Base-by-base conservation (phyloP, 2,113 vertebrate species). In the Microtus oregoni region DNA sequence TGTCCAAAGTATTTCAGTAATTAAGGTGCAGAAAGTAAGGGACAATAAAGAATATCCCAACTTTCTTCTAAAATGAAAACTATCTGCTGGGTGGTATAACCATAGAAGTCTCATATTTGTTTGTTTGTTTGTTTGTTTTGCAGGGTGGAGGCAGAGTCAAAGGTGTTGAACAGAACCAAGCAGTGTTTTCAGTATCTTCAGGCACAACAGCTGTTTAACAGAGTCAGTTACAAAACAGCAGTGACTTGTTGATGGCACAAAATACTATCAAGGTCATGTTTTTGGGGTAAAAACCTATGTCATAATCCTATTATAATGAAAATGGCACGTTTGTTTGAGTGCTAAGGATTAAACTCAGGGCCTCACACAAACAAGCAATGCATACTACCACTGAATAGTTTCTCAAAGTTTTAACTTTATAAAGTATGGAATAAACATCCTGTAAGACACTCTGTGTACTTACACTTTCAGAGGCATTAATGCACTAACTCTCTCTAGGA, bases 11-110 rank as follows among this genome's bases (percentile, higher is more conserved):
- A 89, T 55, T 63, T 78, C 63, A 41, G 14, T 89, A 89, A 55
- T 72, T 85, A 83, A n/a, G 55, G 28, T 90, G 32, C 58, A 70
- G 47, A 7, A 68, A 94, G 32, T 88, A 96, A 50, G 19, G 83
- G 5, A 44, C 1, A n/a, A 50, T 32, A 47, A 67, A 19, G 82
- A 86, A 30, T 61, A 13, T 4, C 5, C 28, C 17, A 22, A 22
- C 19, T 19, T 24, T 32, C 9, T 67, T 68, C 41, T 47, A 50
- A 47, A n/a, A 52, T 12, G 35, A 89, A 73, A 28, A 41, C 44
- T 55, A 70, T 58, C 11, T 30, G 14, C 50, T 75, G 5, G 70
- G 70, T 89, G 19, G 15, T 19, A 12, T 58, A 75, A 30, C 26
- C 52, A 61, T 11, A 1, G 1, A 28, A 55, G 14, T 22, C 15